A percentile compares a stretch with the other conserved stretches of the same genome.
These are phyloP conservation scores for Leptodactylus fallax DNA, from an alignment of 2,797 vertebrate genomes.

Conservation along the genomic window DNA sequence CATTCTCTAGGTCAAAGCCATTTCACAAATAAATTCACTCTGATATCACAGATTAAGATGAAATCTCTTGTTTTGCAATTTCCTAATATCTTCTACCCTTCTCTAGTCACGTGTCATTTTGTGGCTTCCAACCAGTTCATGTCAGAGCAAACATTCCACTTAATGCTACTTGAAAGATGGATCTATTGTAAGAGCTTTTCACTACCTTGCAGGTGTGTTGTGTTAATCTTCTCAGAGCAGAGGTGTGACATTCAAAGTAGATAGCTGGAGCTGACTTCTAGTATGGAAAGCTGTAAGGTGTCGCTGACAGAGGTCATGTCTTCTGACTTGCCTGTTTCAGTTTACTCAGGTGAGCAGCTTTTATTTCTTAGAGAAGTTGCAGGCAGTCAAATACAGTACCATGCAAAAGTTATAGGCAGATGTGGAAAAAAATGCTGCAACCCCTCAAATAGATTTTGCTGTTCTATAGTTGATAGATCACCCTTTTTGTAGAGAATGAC, in stretches of 20 bases:
- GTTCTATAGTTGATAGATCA: no score
- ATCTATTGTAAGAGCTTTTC: not conserved
- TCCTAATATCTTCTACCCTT: conserved; percentile 28
- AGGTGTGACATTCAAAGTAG: conserved; percentile 25
- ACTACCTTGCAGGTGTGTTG: conserved; percentile 7
- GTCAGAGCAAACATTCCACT: conserved; percentile 52
- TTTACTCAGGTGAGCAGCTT: no score
- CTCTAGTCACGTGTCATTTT: conserved; percentile 22
- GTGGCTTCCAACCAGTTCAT: conserved; percentile 32
- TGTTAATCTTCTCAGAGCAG: conserved; percentile 8
- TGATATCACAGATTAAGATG: conserved; percentile 18
- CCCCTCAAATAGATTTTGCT: no score
- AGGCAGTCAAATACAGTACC: no score
- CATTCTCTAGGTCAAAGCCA: no score
- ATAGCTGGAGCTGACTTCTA: not conserved
- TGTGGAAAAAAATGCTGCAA: no score
- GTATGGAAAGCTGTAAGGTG: no score
- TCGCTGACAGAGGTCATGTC: no score
- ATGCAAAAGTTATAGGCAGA: no score
- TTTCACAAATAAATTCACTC: not conserved
- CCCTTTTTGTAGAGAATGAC: no score
- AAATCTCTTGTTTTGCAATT: conserved; percentile 31
- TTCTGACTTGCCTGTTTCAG: no score
- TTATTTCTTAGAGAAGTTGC: no score
- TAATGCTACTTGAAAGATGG: conserved; percentile 46